phyloP scores from a whole-genome alignment of 92 coral and sea anemone species.

The Zoanthus sansibaricus region DNA sequence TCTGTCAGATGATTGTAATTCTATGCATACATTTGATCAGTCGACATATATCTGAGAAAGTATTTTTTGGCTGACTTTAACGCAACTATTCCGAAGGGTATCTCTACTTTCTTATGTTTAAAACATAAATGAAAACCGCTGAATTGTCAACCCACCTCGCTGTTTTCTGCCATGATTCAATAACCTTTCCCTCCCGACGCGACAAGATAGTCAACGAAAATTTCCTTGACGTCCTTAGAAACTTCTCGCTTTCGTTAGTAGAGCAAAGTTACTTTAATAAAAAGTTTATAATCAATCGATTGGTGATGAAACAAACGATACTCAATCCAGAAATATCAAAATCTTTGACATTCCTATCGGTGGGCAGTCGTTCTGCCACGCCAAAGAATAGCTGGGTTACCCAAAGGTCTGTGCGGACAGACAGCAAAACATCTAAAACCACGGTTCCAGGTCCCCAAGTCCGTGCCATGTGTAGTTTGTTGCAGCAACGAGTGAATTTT shows the following conservation, averaged over 20 bases:
- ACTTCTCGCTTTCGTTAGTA: neutral
- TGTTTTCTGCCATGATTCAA: slow-evolving; percentile 22
- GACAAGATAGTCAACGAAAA: neutral
- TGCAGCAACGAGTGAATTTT: no score
- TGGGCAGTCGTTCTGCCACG: slow-evolving; percentile 1
- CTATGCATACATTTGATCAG: no score
- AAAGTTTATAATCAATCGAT: slow-evolving; percentile 1
- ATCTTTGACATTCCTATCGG: neutral
- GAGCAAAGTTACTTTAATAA: neutral
- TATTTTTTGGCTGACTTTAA: no score
- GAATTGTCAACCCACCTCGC: slow-evolving; percentile 41
- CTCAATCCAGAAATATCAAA: neutral
- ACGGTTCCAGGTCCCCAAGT: neutral
- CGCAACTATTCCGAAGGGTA: neutral
- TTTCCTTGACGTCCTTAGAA: slow-evolving; percentile 12
- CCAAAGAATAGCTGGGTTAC: slow-evolving; percentile 18
- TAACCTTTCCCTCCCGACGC: slow-evolving; percentile 49
- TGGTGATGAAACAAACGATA: neutral
- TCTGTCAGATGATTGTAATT: no score
- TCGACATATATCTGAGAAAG: no score
- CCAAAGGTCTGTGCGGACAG: neutral
- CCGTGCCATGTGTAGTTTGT: neutral
- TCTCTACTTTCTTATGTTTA: slow-evolving; percentile 23
- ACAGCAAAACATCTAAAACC: neutral
- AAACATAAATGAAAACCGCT: slow-evolving; percentile 42